Percentiles rank a stretch among this genome's conserved stretches.
These are phyloP conservation scores for Platorchestia sp. DNA, from an alignment of 1,140 invertebrate species.

Conservation along the genomic window DNA sequence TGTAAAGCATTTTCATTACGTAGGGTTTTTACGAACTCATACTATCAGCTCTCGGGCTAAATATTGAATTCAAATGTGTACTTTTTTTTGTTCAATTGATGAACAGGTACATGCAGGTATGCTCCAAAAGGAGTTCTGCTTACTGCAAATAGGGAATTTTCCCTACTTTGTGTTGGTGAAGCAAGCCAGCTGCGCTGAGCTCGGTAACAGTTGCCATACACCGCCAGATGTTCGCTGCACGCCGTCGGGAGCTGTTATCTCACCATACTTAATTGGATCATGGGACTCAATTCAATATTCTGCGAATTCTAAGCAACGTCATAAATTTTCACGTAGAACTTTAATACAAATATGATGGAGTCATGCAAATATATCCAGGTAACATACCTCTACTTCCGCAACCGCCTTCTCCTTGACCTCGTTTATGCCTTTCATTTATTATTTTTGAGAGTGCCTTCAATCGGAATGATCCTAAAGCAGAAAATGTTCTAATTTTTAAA, in stretches of 20 bases:
- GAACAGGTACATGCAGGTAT: neutral
- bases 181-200: neutral
- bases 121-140: neutral
- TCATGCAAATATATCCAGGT: neutral
- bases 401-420: neutral
- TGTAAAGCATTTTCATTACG: neutral
- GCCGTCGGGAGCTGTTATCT: neutral
- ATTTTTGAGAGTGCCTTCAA: neutral
- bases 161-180: neutral
- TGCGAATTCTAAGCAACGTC: neutral
- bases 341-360: neutral
- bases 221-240: neutral
- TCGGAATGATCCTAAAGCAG: neutral
- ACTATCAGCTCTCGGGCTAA: neutral
- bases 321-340: neutral
- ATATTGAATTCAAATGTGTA: too few species aligned
- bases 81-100: neutral
- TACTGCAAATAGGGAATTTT: neutral
- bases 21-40: neutral
- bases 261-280: neutral
- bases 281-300: neutral
- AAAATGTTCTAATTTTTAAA: neutral
- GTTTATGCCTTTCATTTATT: neutral
- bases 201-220: neutral
- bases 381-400: neutral